Evolutionary conservation across 2,797 vertebrate genomes (phyloP), one percentile per base, ranked within the genome.

Genomic region (Spatula clypeata): DNA sequence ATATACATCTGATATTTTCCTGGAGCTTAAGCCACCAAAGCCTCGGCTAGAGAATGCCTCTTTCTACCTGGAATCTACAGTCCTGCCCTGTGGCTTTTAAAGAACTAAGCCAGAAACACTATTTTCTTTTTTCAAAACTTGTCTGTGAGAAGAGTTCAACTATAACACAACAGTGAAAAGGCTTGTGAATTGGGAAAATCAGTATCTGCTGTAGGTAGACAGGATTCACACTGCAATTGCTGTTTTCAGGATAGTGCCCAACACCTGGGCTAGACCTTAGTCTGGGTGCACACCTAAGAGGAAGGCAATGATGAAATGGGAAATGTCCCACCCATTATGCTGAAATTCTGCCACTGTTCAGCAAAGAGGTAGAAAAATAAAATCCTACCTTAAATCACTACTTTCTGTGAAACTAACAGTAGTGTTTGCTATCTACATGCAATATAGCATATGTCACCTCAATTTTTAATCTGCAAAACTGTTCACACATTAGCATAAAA

Each of bases 21-120:
- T 11, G 18, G 45, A 84, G 31, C 34, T 54, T 64, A 66, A 96
- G 47, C 10, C n/a, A 81, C 27, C 21, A 44, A 88, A 81, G 53
- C 9, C 27, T 72, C 0, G 0, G n/a, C 13, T 79, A 54, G 11
- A 72, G 49, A 85, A 82, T 0, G 0, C 1, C 20, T 13, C 11
- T 18, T 90, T 45, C 61, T 47, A 40, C 49, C n/a, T 54, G 26
- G 18, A 16, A 69, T 55, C 61, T 93, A 45, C 47, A 79, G 23
- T 51, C 11, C 16, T 42, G 8, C 5, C 16, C 20, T 11, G 38
- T 1, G 1, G 21, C n/a, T 90, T 90, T 74, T 62, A 83, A 69
- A 61, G 32, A 90, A 66, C 5, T 34, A 65, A 72, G 18, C 12
- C 36, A 82, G 27, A 55, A 83, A 36, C 0, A 0, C 9, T 44